Evolutionary conservation across 1,140 invertebrate species (phyloP), one percentile per base, ranked within the genome.

Genomic region (Eurosta solidaginis): DNA sequence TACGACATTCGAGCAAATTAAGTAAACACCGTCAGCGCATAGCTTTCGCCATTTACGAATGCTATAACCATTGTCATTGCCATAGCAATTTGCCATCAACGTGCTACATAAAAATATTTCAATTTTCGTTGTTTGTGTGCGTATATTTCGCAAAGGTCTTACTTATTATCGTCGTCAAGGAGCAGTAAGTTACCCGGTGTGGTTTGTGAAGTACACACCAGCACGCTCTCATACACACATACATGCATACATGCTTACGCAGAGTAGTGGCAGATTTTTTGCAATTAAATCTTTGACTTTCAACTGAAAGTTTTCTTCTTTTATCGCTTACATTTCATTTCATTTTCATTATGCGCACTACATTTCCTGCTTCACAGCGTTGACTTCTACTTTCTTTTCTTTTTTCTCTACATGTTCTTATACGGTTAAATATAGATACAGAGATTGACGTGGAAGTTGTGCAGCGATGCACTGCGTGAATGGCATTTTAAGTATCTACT

Each of bases 281-380:
- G 33, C 33, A 68, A 68, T 68, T 68, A 68, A 68, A 68, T 68
- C 59, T 68, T 68, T 33, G 59, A 68, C 59, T 68, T 68, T 68
- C 59, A 68, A 68, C 59, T 33, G 36, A n/a, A 42, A 68, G 59
- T 40, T 68, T 33, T 68, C 5, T 33, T 9, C 59, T 54, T 27
- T 54, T 27, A 68, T 36, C 22, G 54, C 54, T 2, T 40, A 42
- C 59, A 40, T 40, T 40, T 68, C 59, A 22, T 40, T 40, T 40
- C 27, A 20, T n/a, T 17, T 36, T n/a, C 59, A 14, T 25, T 5
- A 33, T 59, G 6, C 59, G 59, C 6, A 0, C 59, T 14, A 25
- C 10, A 22, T 52, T 29, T 22, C 33, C 33, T 68, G 59, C 59
- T 40, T 40, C 59, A 68, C 17, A 59, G 54, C 27, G 33, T 33